phyloP scores from a whole-genome alignment of 2,888 invertebrate genomes.

The Plutella xylostella region DNA sequence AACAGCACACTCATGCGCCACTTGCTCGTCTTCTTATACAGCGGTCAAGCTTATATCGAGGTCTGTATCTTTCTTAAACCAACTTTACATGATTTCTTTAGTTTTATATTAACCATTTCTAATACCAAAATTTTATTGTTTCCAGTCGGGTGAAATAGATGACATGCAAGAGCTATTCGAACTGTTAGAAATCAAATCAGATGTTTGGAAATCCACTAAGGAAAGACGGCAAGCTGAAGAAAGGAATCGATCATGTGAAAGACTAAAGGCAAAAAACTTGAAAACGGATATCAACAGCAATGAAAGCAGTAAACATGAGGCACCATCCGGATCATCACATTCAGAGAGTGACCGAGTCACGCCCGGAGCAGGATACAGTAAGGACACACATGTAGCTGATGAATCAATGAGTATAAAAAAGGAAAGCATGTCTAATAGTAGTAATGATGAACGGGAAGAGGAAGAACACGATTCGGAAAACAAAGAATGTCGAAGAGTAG shows the following conservation, averaged over 20 bases:
- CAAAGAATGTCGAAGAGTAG: constrained; percentile 57
- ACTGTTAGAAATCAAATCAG: constrained; percentile 86
- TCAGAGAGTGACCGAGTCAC: constrained; percentile 62
- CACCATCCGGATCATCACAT: constrained; percentile 60
- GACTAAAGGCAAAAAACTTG: constrained; percentile 53
- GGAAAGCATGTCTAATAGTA: constrained; percentile 64
- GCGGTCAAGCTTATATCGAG: constrained; percentile 86
- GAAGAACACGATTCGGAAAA: constrained; percentile 64
- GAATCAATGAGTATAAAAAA: constrained; percentile 63
- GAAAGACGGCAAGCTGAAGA: constrained; percentile 64
- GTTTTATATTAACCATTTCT: too few relatives aligned
- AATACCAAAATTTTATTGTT: too few relatives aligned
- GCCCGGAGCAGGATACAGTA: constrained; percentile 59
- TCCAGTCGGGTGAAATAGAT: constrained; percentile 82
- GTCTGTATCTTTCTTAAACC: constrained; percentile 66
- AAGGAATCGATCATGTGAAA: constrained; percentile 59
- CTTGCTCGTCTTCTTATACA: constrained; percentile 86
- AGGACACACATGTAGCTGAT: constrained; percentile 52
- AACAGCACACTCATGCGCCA: constrained; percentile 83
- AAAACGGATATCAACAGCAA: constrained; percentile 66
- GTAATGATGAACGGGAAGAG: constrained; percentile 64
- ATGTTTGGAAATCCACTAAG: constrained; percentile 75
- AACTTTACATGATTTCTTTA: too few relatives aligned
- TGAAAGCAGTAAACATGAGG: constrained; percentile 64
- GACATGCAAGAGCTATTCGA: constrained; percentile 87